Conservation (phyloP, 2,888 invertebrate species). For the Lithodes maja region DNA sequence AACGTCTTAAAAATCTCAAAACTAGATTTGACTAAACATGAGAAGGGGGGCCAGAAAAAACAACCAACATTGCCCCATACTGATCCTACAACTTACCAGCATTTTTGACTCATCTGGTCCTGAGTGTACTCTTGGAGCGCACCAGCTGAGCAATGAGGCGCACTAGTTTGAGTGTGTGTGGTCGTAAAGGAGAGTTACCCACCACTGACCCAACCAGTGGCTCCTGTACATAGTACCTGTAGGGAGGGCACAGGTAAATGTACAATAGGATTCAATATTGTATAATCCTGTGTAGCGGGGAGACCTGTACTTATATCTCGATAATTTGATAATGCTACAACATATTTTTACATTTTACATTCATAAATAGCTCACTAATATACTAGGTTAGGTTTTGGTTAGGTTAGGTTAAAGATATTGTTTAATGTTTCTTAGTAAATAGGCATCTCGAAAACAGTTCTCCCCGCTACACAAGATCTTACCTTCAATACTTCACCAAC, state of each 20-base stretch:
- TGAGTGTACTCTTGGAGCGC: slow-evolving; percentile 41
- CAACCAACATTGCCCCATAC: too few relatives aligned
- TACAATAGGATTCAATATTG: background rate
- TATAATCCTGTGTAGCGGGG: background rate
- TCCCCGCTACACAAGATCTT: background rate
- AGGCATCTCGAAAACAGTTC: background rate
- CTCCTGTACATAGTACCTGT: slow-evolving; percentile 67
- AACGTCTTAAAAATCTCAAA: too few relatives aligned
- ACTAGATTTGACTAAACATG: too few relatives aligned
- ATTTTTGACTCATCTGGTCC: slow-evolving; percentile 43
- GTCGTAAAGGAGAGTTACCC: slow-evolving; percentile 24
- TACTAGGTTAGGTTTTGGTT: too few relatives aligned
- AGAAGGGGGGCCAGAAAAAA: too few relatives aligned
- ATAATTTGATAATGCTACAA: too few relatives aligned
- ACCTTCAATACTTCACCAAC: background rate
- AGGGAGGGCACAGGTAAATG: background rate
- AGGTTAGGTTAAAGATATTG: too few relatives aligned
- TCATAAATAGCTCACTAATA: too few relatives aligned
- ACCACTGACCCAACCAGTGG: slow-evolving; percentile 47
- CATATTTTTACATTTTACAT: too few relatives aligned
- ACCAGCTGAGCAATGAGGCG: slow-evolving; percentile 44
- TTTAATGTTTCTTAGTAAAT: background rate
- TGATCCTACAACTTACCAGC: background rate
- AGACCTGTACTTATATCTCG: too few relatives aligned
- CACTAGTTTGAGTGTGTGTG: slow-evolving; percentile 51